These are phyloP conservation scores for Tipula vernalis DNA, from an alignment of 2,888 invertebrate species.

Conservation along the genomic window DNA sequence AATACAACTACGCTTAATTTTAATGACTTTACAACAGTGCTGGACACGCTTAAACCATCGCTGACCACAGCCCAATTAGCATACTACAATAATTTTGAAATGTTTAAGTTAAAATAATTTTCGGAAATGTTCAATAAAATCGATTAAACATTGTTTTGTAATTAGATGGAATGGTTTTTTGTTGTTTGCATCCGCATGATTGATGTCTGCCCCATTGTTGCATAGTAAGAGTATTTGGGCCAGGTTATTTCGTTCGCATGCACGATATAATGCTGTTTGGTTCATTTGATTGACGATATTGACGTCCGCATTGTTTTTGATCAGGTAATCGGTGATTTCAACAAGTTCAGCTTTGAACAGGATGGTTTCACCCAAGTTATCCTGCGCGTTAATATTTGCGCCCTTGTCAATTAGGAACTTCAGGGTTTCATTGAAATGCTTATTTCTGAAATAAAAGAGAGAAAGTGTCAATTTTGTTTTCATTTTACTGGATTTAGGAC, in stretches of 20 bases:
- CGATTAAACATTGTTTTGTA: neutral
- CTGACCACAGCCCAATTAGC: constrained; percentile 31
- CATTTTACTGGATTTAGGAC: too few relatives aligned
- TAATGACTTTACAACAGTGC: neutral
- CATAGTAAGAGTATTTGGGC: neutral
- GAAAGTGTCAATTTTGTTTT: neutral
- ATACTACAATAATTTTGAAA: constrained; percentile 31
- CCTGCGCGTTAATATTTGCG: neutral
- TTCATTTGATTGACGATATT: neutral
- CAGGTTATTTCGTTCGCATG: neutral
- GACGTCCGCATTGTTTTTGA: neutral
- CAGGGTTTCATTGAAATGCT: neutral
- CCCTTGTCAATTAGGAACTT: neutral
- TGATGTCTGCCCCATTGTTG: neutral
- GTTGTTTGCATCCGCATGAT: neutral
- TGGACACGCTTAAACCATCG: constrained; percentile 26
- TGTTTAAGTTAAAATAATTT: neutral
- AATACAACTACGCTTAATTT: neutral
- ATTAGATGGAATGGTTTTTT: neutral
- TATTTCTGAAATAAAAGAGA: neutral
- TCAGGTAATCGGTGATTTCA: neutral
- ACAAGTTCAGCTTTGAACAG: neutral
- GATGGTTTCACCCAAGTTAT: neutral
- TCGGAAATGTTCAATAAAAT: neutral
- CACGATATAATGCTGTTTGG: neutral